phyloP scores from a whole-genome alignment of 1,140 invertebrate species.

The Sipha flava region DNA sequence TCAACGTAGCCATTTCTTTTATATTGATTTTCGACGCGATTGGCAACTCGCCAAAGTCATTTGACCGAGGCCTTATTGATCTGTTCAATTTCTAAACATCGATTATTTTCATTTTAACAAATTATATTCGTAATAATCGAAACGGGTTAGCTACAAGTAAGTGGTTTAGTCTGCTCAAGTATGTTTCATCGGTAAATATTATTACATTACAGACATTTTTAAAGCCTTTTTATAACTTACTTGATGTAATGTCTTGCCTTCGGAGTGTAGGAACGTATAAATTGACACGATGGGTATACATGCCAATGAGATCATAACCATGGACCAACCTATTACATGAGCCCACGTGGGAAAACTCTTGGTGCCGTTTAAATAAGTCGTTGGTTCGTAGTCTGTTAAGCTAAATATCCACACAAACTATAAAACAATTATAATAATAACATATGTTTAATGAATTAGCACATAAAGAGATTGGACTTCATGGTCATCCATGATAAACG shows the following conservation, averaged over 20 bases:
- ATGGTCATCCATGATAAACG: too few relatives aligned
- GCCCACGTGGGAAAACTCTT: conserved; percentile 79
- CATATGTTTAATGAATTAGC: too few relatives aligned
- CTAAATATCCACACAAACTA: conserved; percentile 78
- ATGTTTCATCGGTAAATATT: neutral
- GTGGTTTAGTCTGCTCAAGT: too few relatives aligned
- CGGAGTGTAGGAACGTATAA: conserved; percentile 58
- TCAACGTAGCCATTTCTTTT: conserved; percentile 36
- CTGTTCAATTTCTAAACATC: conserved; percentile 36
- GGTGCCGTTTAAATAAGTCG: conserved; percentile 64
- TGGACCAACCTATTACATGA: conserved; percentile 74
- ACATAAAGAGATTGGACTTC: too few relatives aligned
- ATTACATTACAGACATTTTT: neutral
- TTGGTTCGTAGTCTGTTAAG: conserved; percentile 74
- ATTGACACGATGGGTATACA: conserved; percentile 77
- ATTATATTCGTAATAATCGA: too few relatives aligned
- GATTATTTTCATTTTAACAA: too few relatives aligned
- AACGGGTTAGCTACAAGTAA: neutral
- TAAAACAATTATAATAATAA: conserved; percentile 38
- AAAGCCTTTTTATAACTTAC: conserved; percentile 46
- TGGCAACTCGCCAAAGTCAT: conserved; percentile 30
- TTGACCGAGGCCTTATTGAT: conserved; percentile 35
- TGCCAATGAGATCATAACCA: conserved; percentile 69
- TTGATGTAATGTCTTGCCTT: conserved; percentile 61
- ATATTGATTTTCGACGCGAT: conserved; percentile 29